phyloP scores from a whole-genome alignment of 2,797 vertebrate genomes.

The Serranus cabrilla region DNA sequence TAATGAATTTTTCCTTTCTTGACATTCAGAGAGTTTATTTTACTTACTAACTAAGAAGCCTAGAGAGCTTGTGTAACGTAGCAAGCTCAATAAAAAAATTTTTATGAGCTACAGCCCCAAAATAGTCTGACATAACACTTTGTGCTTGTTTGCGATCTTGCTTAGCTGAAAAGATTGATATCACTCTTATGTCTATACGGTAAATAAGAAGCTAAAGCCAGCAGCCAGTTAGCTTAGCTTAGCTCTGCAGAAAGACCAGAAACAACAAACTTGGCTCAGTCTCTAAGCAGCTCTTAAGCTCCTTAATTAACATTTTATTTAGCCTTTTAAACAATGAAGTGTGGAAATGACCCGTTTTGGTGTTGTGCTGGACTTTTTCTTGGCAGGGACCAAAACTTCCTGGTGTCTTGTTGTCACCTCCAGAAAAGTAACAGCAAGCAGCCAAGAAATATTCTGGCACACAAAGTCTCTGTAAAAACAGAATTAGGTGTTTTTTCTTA shows the following conservation, averaged over 20 bases:
- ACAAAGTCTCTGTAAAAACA: background rate
- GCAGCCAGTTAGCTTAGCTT: background rate
- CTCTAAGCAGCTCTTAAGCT: no score
- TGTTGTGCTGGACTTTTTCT: background rate
- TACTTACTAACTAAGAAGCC: no score
- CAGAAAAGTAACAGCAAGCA: background rate
- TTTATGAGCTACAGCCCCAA: no score
- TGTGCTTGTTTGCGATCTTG: background rate
- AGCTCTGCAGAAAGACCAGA: background rate
- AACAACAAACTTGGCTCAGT: background rate
- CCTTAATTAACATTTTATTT: no score
- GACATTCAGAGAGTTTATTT: no score
- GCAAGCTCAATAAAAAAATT: no score
- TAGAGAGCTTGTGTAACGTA: no score
- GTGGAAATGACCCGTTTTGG: background rate
- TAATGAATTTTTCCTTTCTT: no score
- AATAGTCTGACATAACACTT: background rate
- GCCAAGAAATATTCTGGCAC: background rate
- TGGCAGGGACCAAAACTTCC: background rate
- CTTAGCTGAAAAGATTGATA: background rate
- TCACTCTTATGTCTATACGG: background rate
- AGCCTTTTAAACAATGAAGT: background rate
- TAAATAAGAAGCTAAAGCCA: background rate
- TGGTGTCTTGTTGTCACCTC: background rate
- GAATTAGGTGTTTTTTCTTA: no score